Percentiles rank a stretch among this genome's conserved stretches.
phyloP scores from a whole-genome alignment of 2,888 invertebrate species.

The Drosophila melanosoma region DNA sequence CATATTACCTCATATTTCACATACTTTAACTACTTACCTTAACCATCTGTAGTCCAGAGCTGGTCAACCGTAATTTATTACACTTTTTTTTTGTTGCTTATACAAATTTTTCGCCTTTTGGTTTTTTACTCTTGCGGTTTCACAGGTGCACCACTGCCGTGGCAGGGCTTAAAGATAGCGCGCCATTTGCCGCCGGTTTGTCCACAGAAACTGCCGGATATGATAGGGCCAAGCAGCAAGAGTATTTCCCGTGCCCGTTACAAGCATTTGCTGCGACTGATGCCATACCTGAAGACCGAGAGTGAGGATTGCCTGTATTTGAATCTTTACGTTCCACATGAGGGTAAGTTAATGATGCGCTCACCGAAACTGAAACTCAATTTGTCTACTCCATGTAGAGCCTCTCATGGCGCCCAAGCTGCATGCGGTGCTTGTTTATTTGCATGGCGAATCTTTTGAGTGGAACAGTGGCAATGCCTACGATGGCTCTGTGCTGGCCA shows the following conservation, averaged over 20 bases:
- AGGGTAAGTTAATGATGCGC: conserved; percentile 87
- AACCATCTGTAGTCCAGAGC: background rate
- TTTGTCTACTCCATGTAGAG: conserved; percentile 41
- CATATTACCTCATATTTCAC: background rate
- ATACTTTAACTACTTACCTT: background rate
- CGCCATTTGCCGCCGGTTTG: conserved; percentile 92
- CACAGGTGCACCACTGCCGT: conserved; percentile 91
- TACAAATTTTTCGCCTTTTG: conserved; percentile 22
- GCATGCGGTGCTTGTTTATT: conserved; percentile 94
- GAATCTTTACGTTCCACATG: conserved; percentile 95
- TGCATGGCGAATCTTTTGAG: conserved; percentile 98
- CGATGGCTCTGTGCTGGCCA: conserved; percentile 96
- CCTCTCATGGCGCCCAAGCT: conserved; percentile 85
- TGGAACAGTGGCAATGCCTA: conserved; percentile 99
- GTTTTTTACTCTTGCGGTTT: background rate
- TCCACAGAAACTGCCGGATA: conserved; percentile 91
- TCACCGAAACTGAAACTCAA: background rate
- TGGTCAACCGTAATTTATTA: conserved; percentile 24
- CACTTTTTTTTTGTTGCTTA: conserved; percentile 36
- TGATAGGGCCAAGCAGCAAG: conserved; percentile 86
- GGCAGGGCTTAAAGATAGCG: conserved; percentile 90
- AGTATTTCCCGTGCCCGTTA: conserved; percentile 89
- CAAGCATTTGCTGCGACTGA: conserved; percentile 89
- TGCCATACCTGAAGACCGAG: conserved; percentile 89
- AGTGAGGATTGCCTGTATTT: conserved; percentile 96